phyloP scores from a whole-genome alignment of 2,888 invertebrate genomes.

The Noctua janthe region DNA sequence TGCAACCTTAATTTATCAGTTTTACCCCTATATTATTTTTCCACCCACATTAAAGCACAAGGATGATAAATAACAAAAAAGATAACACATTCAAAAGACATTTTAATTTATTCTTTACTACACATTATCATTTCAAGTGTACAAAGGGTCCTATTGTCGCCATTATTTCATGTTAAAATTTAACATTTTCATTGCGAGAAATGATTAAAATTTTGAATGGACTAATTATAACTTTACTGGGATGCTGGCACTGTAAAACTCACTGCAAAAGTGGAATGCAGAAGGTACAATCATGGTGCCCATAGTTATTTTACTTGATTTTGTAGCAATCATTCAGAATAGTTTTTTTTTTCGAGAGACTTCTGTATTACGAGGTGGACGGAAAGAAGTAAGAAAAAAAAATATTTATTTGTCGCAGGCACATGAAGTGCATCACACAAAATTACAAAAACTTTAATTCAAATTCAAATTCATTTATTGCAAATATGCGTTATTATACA shows the following conservation, averaged over 20 bases:
- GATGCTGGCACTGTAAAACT: constrained; percentile 4
- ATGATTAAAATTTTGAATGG: constrained; percentile 62
- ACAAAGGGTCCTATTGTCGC: constrained; percentile 46
- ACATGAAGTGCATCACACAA: no score
- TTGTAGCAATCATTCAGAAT: neutral
- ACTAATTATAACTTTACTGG: constrained; percentile 64
- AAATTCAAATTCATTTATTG: no score
- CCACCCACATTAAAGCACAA: constrained; percentile 7
- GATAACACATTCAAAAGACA: constrained; percentile 38
- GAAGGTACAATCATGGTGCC: constrained; percentile 10
- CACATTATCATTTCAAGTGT: constrained; percentile 43
- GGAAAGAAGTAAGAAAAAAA: no score
- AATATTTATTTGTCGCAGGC: no score
- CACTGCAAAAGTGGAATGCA: neutral
- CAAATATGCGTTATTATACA: no score
- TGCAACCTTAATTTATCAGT: constrained; percentile 16
- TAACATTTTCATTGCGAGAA: constrained; percentile 43
- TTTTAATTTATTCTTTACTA: constrained; percentile 38
- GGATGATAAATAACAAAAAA: constrained; percentile 20
- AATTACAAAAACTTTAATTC: no score
- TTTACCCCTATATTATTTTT: constrained; percentile 1
- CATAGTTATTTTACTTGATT: neutral
- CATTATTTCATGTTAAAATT: constrained; percentile 31
- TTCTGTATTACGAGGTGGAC: no score
- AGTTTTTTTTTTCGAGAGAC: no score